phyloP scores from a whole-genome alignment of 1,140 invertebrate genomes.

The Drosophila lacertosa region DNA sequence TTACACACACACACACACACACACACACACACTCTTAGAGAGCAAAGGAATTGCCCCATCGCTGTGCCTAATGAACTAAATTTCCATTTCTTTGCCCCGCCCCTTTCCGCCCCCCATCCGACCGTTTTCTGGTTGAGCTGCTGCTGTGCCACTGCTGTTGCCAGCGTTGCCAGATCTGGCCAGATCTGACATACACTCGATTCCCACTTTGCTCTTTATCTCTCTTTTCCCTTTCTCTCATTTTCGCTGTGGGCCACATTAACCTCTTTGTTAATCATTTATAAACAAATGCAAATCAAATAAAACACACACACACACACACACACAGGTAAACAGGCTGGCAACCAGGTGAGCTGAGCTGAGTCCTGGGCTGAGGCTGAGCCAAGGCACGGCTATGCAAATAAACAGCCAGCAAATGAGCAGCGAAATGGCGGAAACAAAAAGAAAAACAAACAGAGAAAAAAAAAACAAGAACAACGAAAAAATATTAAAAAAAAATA shows the following conservation, averaged over 20 bases:
- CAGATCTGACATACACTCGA: too few species aligned
- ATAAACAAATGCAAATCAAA: constrained; percentile 82
- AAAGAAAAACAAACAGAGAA: constrained; percentile 2
- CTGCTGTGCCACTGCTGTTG: constrained; percentile 17
- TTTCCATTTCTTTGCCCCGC: constrained; percentile 53
- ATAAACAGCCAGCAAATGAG: constrained; percentile 71
- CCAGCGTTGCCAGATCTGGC: constrained; percentile 39
- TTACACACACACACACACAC: constrained; percentile 18
- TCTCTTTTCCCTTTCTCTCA: constrained; percentile 53
- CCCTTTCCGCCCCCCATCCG: neutral
- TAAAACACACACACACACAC: constrained; percentile 60
- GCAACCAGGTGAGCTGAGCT: constrained; percentile 16
- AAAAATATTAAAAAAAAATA: constrained; percentile 20
- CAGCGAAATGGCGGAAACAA: constrained; percentile 61
- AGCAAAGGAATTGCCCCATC: constrained; percentile 23
- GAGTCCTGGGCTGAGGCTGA: constrained; percentile 10
- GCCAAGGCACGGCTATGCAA: constrained; percentile 54
- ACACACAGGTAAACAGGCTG: constrained; percentile 37
- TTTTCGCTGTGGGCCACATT: constrained; percentile 52
- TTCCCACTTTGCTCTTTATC: constrained; percentile 58
- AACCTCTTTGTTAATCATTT: constrained; percentile 82
- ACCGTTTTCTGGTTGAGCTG: constrained; percentile 50
- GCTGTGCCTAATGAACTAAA: constrained; percentile 71
- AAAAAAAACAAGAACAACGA: constrained; percentile 4
- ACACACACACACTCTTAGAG: constrained; percentile 6